Evolutionary conservation across 2,888 invertebrate genomes (phyloP).

Genomic region (Tryphoninae sp.): DNA sequence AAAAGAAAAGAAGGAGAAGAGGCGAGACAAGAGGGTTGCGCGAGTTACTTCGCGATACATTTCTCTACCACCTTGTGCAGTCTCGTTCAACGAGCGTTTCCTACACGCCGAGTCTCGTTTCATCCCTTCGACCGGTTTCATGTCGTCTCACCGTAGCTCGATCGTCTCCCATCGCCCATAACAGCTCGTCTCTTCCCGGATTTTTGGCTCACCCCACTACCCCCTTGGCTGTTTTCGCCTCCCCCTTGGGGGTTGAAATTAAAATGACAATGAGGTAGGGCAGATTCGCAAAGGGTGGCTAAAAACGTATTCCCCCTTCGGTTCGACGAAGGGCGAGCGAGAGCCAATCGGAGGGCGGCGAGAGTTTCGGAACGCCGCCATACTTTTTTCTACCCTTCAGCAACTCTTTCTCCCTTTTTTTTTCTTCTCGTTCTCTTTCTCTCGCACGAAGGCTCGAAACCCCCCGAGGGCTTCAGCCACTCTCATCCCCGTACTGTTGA

Average conservation of each 20-base stretch:
- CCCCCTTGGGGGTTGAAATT: slow-evolving; percentile 76
- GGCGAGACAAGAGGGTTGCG: slow-evolving; percentile 22
- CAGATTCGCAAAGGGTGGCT: slow-evolving; percentile 78
- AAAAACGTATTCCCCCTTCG: slow-evolving; percentile 77
- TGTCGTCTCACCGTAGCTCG: slow-evolving; percentile 57
- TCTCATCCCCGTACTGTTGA: slow-evolving; percentile 51
- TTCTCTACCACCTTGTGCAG: slow-evolving; percentile 9
- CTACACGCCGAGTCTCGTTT: slow-evolving; percentile 73
- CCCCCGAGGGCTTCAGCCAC: slow-evolving; percentile 53
- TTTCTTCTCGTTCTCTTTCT: slow-evolving; percentile 42
- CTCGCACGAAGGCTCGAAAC: slow-evolving; percentile 39
- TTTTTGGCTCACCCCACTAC: slow-evolving; percentile 61
- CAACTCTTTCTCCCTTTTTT: slow-evolving; percentile 52
- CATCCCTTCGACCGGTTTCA: slow-evolving; percentile 69
- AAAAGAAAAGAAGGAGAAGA: background rate
- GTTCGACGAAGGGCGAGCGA: slow-evolving; percentile 65
- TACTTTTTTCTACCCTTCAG: slow-evolving; percentile 71
- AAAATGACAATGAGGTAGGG: slow-evolving; percentile 80
- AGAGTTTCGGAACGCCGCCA: slow-evolving; percentile 74
- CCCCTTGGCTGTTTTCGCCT: slow-evolving; percentile 68
- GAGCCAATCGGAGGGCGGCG: slow-evolving; percentile 77
- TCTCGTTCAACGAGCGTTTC: slow-evolving; percentile 61
- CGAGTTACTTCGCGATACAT: slow-evolving; percentile 35
- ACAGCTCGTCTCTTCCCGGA: slow-evolving; percentile 70
- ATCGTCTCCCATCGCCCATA: slow-evolving; percentile 52